phyloP scores from a whole-genome alignment of 2,113 vertebrate species.

The Nothocercus nigrocapillus region DNA sequence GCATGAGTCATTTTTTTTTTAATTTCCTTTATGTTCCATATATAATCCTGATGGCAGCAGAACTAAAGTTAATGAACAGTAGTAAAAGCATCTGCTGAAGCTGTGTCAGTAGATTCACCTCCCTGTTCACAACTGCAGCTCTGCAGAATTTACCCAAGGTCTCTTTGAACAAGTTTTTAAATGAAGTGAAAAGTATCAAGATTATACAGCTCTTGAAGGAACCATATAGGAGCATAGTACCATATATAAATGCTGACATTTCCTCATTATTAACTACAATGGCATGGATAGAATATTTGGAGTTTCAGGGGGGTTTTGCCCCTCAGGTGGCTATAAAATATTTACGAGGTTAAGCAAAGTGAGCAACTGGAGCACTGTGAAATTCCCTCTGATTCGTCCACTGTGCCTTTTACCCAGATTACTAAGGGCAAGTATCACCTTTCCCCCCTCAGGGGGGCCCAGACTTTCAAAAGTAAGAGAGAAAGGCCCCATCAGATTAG shows the following conservation, averaged over 20 bases:
- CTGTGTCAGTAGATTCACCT: conserved; percentile 50
- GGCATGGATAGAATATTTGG: neutral
- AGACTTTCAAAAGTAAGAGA: conserved; percentile 29
- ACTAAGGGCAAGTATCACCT: conserved; percentile 16
- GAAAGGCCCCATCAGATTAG: conserved; percentile 19
- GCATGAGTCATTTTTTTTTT: conserved; percentile 44
- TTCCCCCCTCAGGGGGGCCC: neutral
- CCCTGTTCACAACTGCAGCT: neutral
- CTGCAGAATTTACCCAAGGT: conserved; percentile 54
- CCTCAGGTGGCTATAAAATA: conserved; percentile 29
- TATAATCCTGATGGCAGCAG: conserved; percentile 42
- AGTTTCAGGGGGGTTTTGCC: neutral
- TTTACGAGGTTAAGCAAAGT: conserved; percentile 47
- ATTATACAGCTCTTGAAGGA: conserved; percentile 46
- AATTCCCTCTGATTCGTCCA: neutral
- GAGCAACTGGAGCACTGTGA: neutral
- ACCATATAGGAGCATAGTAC: neutral
- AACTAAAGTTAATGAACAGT: conserved; percentile 63
- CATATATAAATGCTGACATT: conserved; percentile 28
- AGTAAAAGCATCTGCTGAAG: conserved; percentile 58
- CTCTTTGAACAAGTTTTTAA: conserved; percentile 42
- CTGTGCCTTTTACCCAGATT: conserved; percentile 31
- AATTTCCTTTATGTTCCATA: conserved; percentile 56
- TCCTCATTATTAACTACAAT: conserved; percentile 24
- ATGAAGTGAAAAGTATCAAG: conserved; percentile 10